Evolutionary conservation across 2,888 invertebrate species (phyloP).

Genomic region (Noctua pronuba): DNA sequence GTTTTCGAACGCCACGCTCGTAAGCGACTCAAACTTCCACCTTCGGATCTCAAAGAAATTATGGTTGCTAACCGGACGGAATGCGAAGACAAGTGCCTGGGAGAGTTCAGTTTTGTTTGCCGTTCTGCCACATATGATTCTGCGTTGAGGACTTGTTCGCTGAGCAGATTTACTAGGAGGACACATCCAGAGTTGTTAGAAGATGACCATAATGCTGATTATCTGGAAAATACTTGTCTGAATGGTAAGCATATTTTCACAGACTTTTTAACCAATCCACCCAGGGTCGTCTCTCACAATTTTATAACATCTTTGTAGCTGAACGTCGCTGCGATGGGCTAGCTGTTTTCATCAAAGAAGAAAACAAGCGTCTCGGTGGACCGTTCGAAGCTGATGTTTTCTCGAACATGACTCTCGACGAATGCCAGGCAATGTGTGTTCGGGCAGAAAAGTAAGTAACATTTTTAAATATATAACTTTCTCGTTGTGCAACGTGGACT

Average conservation of each 20-base stretch:
- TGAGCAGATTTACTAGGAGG: constrained; percentile 95
- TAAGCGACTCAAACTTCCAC: constrained; percentile 95
- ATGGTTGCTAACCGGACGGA: constrained; percentile 96
- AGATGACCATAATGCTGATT: constrained; percentile 96
- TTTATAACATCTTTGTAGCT: constrained; percentile 86
- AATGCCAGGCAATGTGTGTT: constrained; percentile 96
- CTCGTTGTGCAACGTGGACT: constrained; percentile 8
- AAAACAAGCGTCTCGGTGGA: constrained; percentile 96
- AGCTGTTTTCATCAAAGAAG: constrained; percentile 97
- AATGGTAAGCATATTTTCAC: constrained; percentile 91
- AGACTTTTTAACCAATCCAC: not conserved
- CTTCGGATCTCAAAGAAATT: constrained; percentile 95
- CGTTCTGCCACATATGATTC: constrained; percentile 96
- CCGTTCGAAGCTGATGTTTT: constrained; percentile 97
- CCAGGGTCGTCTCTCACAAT: not conserved
- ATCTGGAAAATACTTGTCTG: constrained; percentile 97
- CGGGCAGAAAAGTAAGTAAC: constrained; percentile 95
- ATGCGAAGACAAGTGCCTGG: constrained; percentile 97
- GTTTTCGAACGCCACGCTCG: constrained; percentile 96
- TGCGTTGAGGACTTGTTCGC: constrained; percentile 93
- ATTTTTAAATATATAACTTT: constrained; percentile 22
- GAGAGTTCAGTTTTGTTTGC: constrained; percentile 97
- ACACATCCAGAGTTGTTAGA: constrained; percentile 96
- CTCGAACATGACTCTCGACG: constrained; percentile 95
- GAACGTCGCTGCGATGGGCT: constrained; percentile 96